A percentile compares a stretch with the other conserved stretches of the same genome.
Conservation (phyloP, 1,140 invertebrate species). For the Drosophila novamexicana region DNA sequence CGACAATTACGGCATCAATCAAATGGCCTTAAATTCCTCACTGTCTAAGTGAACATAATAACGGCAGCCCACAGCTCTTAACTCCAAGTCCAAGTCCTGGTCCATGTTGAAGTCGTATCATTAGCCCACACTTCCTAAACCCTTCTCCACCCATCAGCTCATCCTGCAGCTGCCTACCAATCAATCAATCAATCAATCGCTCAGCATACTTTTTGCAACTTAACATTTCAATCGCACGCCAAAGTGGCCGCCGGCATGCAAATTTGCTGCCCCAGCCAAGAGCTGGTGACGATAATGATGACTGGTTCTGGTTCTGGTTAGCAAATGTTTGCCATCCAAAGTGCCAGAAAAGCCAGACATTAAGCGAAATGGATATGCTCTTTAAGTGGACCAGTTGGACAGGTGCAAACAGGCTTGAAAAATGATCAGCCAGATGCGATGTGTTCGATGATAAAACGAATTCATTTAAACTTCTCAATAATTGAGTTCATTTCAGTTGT, state of each 20-base stretch:
- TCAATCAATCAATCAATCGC: slow-evolving; percentile 41
- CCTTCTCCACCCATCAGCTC: neutral
- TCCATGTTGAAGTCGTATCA: slow-evolving; percentile 23
- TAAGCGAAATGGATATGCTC: slow-evolving; percentile 24
- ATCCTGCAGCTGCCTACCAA: slow-evolving; percentile 10
- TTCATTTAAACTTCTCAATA: neutral
- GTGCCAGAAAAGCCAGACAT: slow-evolving; percentile 8
- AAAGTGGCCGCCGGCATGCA: slow-evolving; percentile 26
- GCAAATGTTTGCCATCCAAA: slow-evolving; percentile 4
- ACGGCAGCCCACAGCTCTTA: slow-evolving; percentile 6
- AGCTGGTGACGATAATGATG: slow-evolving; percentile 41
- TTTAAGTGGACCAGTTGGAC: slow-evolving; percentile 13
- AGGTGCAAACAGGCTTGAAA: slow-evolving; percentile 14
- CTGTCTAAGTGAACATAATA: slow-evolving; percentile 54
- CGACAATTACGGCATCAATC: slow-evolving; percentile 43
- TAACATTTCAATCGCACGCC: slow-evolving; percentile 55
- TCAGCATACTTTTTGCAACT: slow-evolving; percentile 45
- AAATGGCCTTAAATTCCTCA: slow-evolving; percentile 41
- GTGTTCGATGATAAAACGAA: neutral
- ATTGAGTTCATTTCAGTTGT: neutral
- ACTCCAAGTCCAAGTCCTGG: neutral
- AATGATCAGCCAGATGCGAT: neutral
- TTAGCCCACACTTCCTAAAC: slow-evolving; percentile 23
- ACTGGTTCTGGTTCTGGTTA: slow-evolving; percentile 36
- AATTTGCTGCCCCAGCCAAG: slow-evolving; percentile 23